These are phyloP conservation scores for Melangyna quadrimaculata DNA, from an alignment of 2,888 invertebrate genomes.

Conservation along the genomic window DNA sequence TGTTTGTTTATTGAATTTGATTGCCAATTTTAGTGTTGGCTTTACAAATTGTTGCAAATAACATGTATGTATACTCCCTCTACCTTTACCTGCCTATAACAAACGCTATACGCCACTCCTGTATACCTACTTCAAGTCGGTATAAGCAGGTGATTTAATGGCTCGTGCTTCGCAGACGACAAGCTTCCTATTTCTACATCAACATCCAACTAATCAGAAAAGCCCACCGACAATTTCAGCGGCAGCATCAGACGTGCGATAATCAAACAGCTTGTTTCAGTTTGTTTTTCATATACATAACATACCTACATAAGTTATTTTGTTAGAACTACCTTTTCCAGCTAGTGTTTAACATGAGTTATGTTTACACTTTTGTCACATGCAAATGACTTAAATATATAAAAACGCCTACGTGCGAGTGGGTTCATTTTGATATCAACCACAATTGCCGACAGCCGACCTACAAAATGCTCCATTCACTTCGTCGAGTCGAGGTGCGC, in stretches of 20 bases:
- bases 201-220: slow-evolving; percentile 11
- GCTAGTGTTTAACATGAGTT: slow-evolving; percentile 26
- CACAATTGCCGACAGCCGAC: slow-evolving; percentile 5
- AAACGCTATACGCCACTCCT: too few relatives aligned
- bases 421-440: slow-evolving; percentile 4
- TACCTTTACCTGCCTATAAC: not conserved
- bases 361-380: slow-evolving; percentile 31
- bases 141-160: slow-evolving; percentile 12
- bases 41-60: slow-evolving; percentile 20
- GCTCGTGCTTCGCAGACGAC: not conserved
- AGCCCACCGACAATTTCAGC: not conserved
- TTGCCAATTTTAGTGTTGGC: slow-evolving; percentile 44
- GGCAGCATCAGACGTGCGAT: not conserved
- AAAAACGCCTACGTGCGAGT: slow-evolving; percentile 12
- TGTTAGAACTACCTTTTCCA: not conserved
- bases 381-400: slow-evolving; percentile 19
- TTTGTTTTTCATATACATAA: not conserved
- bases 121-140: not conserved
- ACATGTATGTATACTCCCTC: not conserved
- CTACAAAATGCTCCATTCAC: slow-evolving; percentile 14
- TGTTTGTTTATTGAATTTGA: slow-evolving; percentile 56
- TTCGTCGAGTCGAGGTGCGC: not conserved
- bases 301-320: not conserved
- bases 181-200: slow-evolving; percentile 21
- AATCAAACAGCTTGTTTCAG: slow-evolving; percentile 1